These are phyloP conservation scores for Netelia inedita DNA, from an alignment of 2,888 invertebrate species.

Conservation along the genomic window DNA sequence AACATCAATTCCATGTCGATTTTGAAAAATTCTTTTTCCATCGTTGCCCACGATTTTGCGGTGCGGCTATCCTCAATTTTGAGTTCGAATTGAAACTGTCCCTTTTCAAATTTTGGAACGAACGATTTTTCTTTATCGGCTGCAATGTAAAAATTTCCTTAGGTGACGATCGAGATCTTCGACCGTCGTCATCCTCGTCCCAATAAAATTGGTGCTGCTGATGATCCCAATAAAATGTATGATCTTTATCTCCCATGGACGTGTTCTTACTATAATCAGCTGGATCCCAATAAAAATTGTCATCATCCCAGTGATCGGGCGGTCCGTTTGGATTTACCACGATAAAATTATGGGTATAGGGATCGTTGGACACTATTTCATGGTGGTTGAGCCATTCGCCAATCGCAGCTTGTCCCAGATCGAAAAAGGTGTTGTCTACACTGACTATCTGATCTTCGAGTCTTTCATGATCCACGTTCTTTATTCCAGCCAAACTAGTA, in stretches of 20 bases:
- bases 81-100: not conserved
- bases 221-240: not conserved
- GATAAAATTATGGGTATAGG: too few species aligned
- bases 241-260: not conserved
- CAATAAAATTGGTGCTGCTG: slow-evolving; percentile 1
- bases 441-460: too few species aligned
- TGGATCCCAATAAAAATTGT: not conserved
- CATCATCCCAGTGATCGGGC: too few species aligned
- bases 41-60: not conserved
- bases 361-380: too few species aligned
- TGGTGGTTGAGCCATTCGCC: too few species aligned
- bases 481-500: too few species aligned
- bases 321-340: too few species aligned
- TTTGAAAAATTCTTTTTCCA: not conserved
- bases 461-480: too few species aligned
- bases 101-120: not conserved
- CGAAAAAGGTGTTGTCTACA: too few species aligned
- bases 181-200: not conserved
- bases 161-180: not conserved
- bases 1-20: not conserved
- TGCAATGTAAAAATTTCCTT: not conserved
- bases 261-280: not conserved
- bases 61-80: not conserved
- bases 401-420: too few species aligned
- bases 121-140: not conserved